Percentiles rank a stretch among this genome's conserved stretches.
Conservation (phyloP, 30 jellyfish, hydroid and myxozoan genomes). For the Hydra vulgaris region DNA sequence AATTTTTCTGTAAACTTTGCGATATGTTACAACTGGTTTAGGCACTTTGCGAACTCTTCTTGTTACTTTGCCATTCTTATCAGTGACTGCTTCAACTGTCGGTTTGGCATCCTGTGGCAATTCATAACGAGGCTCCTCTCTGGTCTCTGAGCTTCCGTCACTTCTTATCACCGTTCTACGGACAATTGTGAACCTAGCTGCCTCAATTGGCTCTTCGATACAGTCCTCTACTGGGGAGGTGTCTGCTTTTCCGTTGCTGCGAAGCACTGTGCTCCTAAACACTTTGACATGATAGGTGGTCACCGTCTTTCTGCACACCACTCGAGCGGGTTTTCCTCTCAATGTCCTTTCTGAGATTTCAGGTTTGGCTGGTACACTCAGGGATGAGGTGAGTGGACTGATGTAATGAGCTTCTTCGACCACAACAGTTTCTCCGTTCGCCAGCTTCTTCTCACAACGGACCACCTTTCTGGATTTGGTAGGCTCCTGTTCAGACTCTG, state of each 20-base stretch:
- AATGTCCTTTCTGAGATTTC: constrained; percentile 34
- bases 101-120: too few species aligned
- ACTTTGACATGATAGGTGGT: constrained; percentile 51
- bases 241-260: constrained; percentile 50
- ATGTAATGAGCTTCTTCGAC: constrained; percentile 63
- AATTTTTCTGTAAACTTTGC: too few species aligned
- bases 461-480: constrained; percentile 16
- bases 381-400: constrained; percentile 44
- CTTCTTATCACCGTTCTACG: constrained; percentile 27
- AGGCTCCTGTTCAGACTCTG: constrained; percentile 34
- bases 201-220: constrained; percentile 51
- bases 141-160: constrained; percentile 38
- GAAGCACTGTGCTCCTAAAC: constrained; percentile 46
- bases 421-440: constrained; percentile 41
- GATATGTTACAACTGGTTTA: too few species aligned
- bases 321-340: constrained; percentile 49
- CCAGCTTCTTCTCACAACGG: constrained; percentile 20
- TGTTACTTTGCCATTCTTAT: too few species aligned
- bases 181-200: constrained; percentile 38
- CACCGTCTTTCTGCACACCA: constrained; percentile 47
- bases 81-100: too few species aligned
- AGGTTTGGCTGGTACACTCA: constrained; percentile 52
- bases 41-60: too few species aligned
- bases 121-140: too few species aligned
- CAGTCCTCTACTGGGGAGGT: constrained; percentile 60